These are phyloP conservation scores for Machaerirhynchus nigripectus DNA, from an alignment of 2,113 vertebrate species.

Conservation along the genomic window DNA sequence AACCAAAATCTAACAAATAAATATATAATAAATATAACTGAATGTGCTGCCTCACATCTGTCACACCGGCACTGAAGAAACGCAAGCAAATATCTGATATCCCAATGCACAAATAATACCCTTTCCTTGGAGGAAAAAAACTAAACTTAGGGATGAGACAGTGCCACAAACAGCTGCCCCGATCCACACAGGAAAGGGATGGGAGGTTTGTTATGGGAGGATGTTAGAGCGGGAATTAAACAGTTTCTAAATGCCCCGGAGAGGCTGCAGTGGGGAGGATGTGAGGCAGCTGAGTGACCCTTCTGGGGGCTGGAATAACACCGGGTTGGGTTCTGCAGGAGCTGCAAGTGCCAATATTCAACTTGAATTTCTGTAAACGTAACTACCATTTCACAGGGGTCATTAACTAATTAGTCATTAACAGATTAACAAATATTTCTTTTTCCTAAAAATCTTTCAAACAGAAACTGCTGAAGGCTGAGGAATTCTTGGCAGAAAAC, in stretches of 20 bases:
- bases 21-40: neutral
- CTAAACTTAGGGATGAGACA: rapidly evolving
- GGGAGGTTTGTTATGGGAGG: neutral
- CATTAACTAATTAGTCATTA: neutral
- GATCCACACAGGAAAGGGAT: neutral
- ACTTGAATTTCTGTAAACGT: neutral
- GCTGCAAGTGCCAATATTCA: neutral
- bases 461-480: neutral
- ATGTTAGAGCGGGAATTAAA: neutral
- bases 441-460: neutral
- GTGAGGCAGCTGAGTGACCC: neutral
- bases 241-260: neutral
- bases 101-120: neutral
- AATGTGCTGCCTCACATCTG: rapidly evolving
- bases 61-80: neutral
- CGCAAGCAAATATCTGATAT: neutral
- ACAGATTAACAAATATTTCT: neutral
- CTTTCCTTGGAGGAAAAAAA: neutral
- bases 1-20: neutral
- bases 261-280: neutral
- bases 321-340: rapidly evolving
- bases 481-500: conserved; percentile 23
- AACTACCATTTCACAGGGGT: neutral
- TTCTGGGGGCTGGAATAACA: neutral
- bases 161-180: neutral